phyloP scores from a whole-genome alignment of 1,140 invertebrate genomes.

The Hesperophylax magnus region DNA sequence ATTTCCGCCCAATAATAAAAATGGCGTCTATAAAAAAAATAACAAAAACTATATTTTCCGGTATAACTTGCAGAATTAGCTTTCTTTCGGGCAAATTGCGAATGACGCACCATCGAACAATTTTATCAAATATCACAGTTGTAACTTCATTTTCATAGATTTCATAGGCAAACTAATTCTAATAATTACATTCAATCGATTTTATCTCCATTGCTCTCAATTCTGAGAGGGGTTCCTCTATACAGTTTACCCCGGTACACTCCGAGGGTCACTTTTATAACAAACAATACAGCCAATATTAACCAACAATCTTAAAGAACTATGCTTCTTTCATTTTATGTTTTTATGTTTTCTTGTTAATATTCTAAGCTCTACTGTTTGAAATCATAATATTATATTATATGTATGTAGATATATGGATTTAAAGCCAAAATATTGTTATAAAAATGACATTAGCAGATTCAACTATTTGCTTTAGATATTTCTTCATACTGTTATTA shows the following conservation, averaged over 20 bases:
- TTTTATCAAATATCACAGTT: slow-evolving; percentile 53
- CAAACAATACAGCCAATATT: background rate
- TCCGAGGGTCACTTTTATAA: slow-evolving; percentile 9
- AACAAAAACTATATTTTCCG: background rate
- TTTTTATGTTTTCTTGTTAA: background rate
- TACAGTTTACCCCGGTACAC: background rate
- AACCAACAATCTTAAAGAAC: slow-evolving; percentile 1
- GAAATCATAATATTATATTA: slow-evolving; percentile 4
- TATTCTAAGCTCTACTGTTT: background rate
- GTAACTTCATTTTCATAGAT: slow-evolving; percentile 37
- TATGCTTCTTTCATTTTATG: background rate
- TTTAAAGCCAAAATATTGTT: background rate
- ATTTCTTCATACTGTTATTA: slow-evolving; percentile 1
- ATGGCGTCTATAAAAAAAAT: slow-evolving; percentile 20
- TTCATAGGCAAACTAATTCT: slow-evolving; percentile 41
- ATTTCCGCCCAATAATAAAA: slow-evolving; percentile 14
- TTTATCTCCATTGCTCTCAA: slow-evolving; percentile 36
- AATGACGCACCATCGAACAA: slow-evolving; percentile 43
- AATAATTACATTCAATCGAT: slow-evolving; percentile 42
- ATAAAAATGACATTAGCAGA: slow-evolving; percentile 24
- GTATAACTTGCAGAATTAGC: background rate
- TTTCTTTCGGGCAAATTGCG: slow-evolving; percentile 26
- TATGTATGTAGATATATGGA: too few relatives aligned
- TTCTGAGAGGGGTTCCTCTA: slow-evolving; percentile 38
- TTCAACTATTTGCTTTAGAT: background rate